Evolutionary conservation across 2,797 vertebrate species (phyloP), one percentile per base, ranked within the genome.

Genomic region (Ptychadena robeensis): DNA sequence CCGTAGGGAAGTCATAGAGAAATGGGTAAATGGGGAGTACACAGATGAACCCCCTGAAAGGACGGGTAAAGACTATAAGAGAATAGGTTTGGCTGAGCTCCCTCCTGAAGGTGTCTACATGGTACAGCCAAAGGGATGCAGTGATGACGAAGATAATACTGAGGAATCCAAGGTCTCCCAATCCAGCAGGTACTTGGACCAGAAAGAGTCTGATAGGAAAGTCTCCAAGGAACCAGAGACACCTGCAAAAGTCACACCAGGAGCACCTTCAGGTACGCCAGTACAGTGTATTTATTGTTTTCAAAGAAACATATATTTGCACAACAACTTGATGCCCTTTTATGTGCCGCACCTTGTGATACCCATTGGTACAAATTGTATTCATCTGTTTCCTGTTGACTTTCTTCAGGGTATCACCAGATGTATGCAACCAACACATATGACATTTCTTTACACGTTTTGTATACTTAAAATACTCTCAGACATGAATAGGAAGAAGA

Each of bases 11-110:
- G 97, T 97, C 93, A 99, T 99, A 1, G 98, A 99, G 89, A 98
- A 98, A 90, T 99, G 98, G 98, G 98, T 99, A 86, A 99, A 99
- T 0, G 98, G 98, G 67, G 98, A 99, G 87, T 99, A 99, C 38
- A 93, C 94, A 0, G 97, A 99, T 2, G 98, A 99, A 88, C 94
- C 91, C 0, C 89, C 79, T 0, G 93, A 94, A 87, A 87, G 0
- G 31, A 90, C 88, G 87, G 90, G 80, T 93, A 91, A 89, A 89
- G 90, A 87, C 65, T 80, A 88, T 9, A 88, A 93, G 70, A 86
- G 88, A 74, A 85, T 90, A 0, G 94, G 94, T 74, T 91, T 94
- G 0, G 80, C 92, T 0, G 96, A 97, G 37, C 85, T 92, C 85
- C 96, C 97, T 1, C 97, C 97, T 0, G 97, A 97, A 88, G 97